A percentile compares a stretch with the other conserved stretches of the same genome.
These are phyloP conservation scores for Oryctes rhinoceros DNA, from an alignment of 1,140 invertebrate species.

Conservation along the genomic window DNA sequence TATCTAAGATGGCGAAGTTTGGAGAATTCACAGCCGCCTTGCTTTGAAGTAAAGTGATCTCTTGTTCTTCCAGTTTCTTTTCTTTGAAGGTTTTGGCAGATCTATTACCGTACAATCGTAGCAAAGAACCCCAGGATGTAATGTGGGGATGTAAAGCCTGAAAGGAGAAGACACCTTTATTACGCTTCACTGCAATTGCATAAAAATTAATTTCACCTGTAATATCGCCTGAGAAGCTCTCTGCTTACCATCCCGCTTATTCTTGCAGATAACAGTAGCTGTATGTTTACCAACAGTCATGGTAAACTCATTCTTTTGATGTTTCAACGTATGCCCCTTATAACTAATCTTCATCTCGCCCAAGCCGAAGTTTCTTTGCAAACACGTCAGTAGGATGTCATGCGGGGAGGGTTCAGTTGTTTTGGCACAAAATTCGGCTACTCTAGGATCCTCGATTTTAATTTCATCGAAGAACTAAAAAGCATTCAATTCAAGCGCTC, in stretches of 20 bases:
- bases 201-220: conserved; percentile 62
- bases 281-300: conserved; percentile 95
- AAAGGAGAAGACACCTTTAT: conserved; percentile 42
- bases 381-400: conserved; percentile 89
- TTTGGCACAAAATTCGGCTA: conserved; percentile 92
- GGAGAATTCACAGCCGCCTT: conserved; percentile 91
- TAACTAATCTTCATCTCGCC: conserved; percentile 89
- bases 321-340: conserved; percentile 81
- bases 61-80: conserved; percentile 93
- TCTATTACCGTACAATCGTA: conserved; percentile 91
- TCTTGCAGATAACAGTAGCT: conserved; percentile 89
- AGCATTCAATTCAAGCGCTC: not conserved
- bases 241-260: conserved; percentile 98
- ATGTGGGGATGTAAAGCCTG: conserved; percentile 90
- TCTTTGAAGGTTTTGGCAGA: conserved; percentile 93
- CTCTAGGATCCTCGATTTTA: conserved; percentile 90
- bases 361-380: conserved; percentile 92
- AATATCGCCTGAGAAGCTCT: conserved; percentile 94
- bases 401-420: conserved; percentile 95
- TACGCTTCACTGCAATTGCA: too few species aligned
- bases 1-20: conserved; percentile 92
- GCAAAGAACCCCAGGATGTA: conserved; percentile 91
- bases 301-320: conserved; percentile 93
- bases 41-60: conserved; percentile 90
- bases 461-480: conserved; percentile 92